Conservation (phyloP, 2,888 invertebrate species). For the Camponotus fellah region DNA sequence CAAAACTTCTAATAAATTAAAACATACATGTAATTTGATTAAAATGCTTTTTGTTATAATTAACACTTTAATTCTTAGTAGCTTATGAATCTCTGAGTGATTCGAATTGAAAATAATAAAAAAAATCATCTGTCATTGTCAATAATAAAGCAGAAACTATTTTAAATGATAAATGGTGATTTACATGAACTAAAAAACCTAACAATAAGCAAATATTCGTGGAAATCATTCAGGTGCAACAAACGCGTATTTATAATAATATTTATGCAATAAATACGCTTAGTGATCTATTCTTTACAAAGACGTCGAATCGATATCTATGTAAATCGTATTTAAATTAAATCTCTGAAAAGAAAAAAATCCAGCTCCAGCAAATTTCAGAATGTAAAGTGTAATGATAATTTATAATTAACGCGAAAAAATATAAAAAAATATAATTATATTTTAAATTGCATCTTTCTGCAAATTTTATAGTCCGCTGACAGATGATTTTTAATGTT, state of each 20-base stretch:
- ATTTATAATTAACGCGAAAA: neutral
- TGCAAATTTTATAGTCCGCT: neutral
- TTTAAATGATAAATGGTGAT: slow-evolving; percentile 27
- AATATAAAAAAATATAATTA: neutral
- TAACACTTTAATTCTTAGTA: neutral
- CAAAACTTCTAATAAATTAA: neutral
- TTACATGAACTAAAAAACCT: slow-evolving; percentile 13
- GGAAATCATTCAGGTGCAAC: slow-evolving; percentile 23
- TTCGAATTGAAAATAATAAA: neutral
- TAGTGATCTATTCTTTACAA: slow-evolving; percentile 11
- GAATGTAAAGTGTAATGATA: neutral
- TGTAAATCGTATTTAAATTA: neutral
- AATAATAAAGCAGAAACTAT: slow-evolving; percentile 36
- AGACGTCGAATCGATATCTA: slow-evolving; percentile 2
- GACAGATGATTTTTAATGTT: neutral
- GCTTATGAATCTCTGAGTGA: neutral
- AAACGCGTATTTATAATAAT: neutral
- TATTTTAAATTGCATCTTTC: neutral
- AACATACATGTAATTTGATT: neutral
- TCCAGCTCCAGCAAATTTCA: neutral
- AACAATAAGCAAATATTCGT: slow-evolving; percentile 21
- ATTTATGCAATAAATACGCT: neutral
- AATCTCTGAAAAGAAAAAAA: neutral
- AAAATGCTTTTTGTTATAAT: slow-evolving; percentile 3
- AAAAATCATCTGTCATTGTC: neutral